Conservation (phyloP, 2,888 invertebrate species). For the Drosophila ezoana region DNA sequence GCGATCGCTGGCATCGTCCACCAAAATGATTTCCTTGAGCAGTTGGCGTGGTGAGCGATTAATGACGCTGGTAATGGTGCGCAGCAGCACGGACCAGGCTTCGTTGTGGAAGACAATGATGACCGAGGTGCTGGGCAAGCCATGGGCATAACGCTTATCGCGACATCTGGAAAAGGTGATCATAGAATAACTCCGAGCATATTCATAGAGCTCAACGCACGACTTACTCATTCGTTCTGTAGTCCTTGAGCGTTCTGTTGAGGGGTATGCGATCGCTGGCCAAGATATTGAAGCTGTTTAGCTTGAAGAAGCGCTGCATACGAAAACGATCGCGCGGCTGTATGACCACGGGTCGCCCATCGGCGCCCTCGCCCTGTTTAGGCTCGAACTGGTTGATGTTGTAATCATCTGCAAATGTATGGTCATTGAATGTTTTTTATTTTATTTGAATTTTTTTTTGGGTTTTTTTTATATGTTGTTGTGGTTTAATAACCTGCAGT, state of each 20-base stretch:
- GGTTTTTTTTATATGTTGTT: constrained; percentile 44
- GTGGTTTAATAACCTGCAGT: constrained; percentile 87
- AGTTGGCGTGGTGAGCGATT: constrained; percentile 92
- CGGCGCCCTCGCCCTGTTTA: constrained; percentile 89
- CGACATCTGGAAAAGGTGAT: constrained; percentile 86
- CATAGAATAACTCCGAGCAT: not conserved
- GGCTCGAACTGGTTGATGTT: constrained; percentile 93
- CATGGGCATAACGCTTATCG: constrained; percentile 86
- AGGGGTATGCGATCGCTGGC: constrained; percentile 95
- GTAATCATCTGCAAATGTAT: constrained; percentile 82
- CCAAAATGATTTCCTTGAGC: constrained; percentile 93
- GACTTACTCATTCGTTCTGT: constrained; percentile 90
- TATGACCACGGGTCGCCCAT: constrained; percentile 92
- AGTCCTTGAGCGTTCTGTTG: constrained; percentile 93
- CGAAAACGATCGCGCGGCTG: constrained; percentile 90
- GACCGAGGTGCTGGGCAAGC: constrained; percentile 94
- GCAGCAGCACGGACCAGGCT: constrained; percentile 98
- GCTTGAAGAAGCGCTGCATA: constrained; percentile 92
- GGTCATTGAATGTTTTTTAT: constrained; percentile 43
- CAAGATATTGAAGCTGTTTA: constrained; percentile 95
- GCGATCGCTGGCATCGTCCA: constrained; percentile 95
- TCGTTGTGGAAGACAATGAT: constrained; percentile 99
- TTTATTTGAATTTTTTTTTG: not conserved
- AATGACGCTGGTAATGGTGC: constrained; percentile 97
- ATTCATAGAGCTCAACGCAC: not conserved